Percentiles rank a stretch among this genome's conserved stretches.
phyloP scores from a whole-genome alignment of 2,797 vertebrate species.

The Enteromius anoplus region DNA sequence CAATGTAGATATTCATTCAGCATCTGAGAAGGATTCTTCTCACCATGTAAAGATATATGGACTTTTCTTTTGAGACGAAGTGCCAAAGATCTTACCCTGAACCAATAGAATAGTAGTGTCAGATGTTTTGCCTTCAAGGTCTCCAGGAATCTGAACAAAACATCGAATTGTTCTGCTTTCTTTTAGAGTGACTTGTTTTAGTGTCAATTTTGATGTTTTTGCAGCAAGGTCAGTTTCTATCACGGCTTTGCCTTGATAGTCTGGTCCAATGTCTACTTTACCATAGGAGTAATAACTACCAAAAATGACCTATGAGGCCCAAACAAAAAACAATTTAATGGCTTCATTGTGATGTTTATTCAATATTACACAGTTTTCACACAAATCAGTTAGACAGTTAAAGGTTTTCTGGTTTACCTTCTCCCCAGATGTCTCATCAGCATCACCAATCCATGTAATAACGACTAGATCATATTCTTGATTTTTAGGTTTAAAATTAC shows the following conservation, averaged over 20 bases:
- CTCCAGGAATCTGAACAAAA: slow-evolving; percentile 67
- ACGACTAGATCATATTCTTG: neutral
- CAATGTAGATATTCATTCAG: slow-evolving; percentile 15
- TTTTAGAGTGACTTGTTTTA: slow-evolving; percentile 67
- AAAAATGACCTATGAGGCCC: slow-evolving; percentile 60
- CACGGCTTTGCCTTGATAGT: slow-evolving; percentile 65
- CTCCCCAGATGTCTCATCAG: slow-evolving; percentile 38
- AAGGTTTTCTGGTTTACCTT: slow-evolving; percentile 64
- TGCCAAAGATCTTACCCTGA: slow-evolving; percentile 69
- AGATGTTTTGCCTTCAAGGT: slow-evolving; percentile 64
- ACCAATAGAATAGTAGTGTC: slow-evolving; percentile 72
- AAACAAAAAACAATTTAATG: neutral
- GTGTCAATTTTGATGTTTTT: slow-evolving; percentile 59
- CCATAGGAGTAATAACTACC: slow-evolving; percentile 61
- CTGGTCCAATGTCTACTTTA: slow-evolving; percentile 61
- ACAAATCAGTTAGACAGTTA: neutral
- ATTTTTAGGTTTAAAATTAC: slow-evolving; percentile 68
- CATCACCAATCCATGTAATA: slow-evolving; percentile 65
- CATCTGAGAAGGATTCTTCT: neutral
- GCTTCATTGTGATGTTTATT: neutral
- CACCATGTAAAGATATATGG: neutral
- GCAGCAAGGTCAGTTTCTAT: slow-evolving; percentile 48
- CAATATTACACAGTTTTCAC: neutral
- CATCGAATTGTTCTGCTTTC: slow-evolving; percentile 74
- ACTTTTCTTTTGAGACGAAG: slow-evolving; percentile 15